Evolutionary conservation across 2,888 invertebrate genomes (phyloP).

Genomic region (Caenorhabditis angaria): DNA sequence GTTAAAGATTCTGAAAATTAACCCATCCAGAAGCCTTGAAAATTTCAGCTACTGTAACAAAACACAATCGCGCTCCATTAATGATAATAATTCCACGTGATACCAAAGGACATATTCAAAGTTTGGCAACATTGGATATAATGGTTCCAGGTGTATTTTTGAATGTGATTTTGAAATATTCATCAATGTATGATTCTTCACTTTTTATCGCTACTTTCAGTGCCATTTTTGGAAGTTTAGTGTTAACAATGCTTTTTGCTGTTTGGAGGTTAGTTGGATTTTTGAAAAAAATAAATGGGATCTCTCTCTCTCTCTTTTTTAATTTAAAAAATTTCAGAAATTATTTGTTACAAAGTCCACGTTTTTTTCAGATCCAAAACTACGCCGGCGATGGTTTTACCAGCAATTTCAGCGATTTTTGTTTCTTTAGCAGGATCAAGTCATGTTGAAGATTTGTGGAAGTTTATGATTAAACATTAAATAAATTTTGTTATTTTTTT

Average conservation of each 20-base stretch:
- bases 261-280: constrained; percentile 39
- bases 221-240: constrained; percentile 45
- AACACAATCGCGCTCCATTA: constrained; percentile 49
- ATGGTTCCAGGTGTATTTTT: constrained; percentile 58
- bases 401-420: constrained; percentile 43
- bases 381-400: constrained; percentile 58
- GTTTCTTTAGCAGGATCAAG: constrained; percentile 41
- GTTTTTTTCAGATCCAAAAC: constrained; percentile 34
- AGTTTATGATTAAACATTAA: constrained; percentile 60
- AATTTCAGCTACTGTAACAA: constrained; percentile 47
- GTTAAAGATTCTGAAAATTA: no score
- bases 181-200: constrained; percentile 57
- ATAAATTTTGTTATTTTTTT: background rate
- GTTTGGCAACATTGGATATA: constrained; percentile 51
- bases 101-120: constrained; percentile 51
- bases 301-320: no score
- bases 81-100: constrained; percentile 54
- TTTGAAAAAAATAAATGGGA: no score
- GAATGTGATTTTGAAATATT: constrained; percentile 56
- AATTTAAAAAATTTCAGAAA: background rate
- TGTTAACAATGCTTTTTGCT: constrained; percentile 43
- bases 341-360: background rate
- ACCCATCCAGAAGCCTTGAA: no score
- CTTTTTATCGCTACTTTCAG: constrained; percentile 47
- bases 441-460: constrained; percentile 53